Evolutionary conservation across 2,888 invertebrate species (phyloP).

Genomic region (Euplexia lucipara): DNA sequence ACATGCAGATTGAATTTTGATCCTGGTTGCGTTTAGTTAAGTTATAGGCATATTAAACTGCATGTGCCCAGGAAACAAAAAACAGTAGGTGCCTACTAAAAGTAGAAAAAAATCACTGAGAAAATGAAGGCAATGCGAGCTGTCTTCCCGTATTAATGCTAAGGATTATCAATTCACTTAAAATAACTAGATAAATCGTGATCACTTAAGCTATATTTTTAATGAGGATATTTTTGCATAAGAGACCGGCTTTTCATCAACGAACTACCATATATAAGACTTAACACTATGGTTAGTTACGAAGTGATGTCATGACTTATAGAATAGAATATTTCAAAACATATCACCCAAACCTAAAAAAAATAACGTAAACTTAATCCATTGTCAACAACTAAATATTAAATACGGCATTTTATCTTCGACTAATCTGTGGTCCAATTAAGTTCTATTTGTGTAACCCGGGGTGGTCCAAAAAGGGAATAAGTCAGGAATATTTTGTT

Average conservation of each 20-base stretch:
- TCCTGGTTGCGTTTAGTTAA: neutral
- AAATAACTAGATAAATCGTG: too few relatives aligned
- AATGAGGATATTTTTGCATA: too few relatives aligned
- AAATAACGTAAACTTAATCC: conserved; percentile 46
- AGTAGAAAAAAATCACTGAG: too few relatives aligned
- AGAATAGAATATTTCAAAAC: conserved; percentile 20
- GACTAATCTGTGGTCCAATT: conserved; percentile 84
- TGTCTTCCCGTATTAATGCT: too few relatives aligned
- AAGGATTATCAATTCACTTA: too few relatives aligned
- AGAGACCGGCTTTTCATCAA: neutral
- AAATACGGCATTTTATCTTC: conserved; percentile 79
- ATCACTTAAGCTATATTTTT: too few relatives aligned
- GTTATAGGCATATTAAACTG: too few relatives aligned
- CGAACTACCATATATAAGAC: neutral
- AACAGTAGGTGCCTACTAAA: too few relatives aligned
- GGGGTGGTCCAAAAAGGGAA: conserved; percentile 82
- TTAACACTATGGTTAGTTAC: too few relatives aligned
- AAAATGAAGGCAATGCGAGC: too few relatives aligned
- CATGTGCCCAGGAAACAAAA: too few relatives aligned
- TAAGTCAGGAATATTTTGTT: conserved; percentile 71
- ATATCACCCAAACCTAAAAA: conserved; percentile 27
- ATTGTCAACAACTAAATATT: conserved; percentile 76
- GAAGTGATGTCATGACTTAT: neutral
- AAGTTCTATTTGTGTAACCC: conserved; percentile 83
- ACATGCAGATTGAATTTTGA: too few relatives aligned